Base-by-base conservation (phyloP, 1,140 invertebrate genomes). In the Brevipalpus yothersi region DNA sequence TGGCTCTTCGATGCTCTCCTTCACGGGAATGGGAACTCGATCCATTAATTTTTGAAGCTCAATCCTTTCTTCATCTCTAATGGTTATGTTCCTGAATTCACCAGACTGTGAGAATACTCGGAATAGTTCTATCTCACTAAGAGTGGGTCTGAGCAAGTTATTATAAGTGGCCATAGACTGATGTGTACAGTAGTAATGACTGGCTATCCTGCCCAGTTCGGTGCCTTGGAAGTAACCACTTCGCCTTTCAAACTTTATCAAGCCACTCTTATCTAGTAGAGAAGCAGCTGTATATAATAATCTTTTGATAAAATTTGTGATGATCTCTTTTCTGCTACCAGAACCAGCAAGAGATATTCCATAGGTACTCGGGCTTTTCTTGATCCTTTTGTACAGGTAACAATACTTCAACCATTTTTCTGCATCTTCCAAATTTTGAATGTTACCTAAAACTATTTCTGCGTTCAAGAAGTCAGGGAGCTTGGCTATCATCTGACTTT, bases 121-220 rank as follows among this genome's bases (percentile, higher is more conserved):
- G 70, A 99, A 96, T 5, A 98, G 72, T 71, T 99, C 95, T 63
- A 98, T 98, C 72, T 98, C 94, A 64, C 88, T 90, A 0, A 97
- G 75, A 1, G 89, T 96, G 45, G 91, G 89, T 71, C 98, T 97
- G 40, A 99, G 69, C 53, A 97, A 74, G 69, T 96, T 88, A 74
- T 96, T 96, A 71, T 97, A 99, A 0, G 87, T 89, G 59, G 84
- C 75, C 79, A 99, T 96, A 0, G 92, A 95, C 61, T 98, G 91
- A 69, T 90, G 82, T 0, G 92, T 94, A 65, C 91, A 91, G 72
- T 99, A 99, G 75, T 87, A 98, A 73, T 98, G 91, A 15, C 88
- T 94, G 9, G 93, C 89, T 67, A 99, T 99, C 54, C 94, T 78
- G 12, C 94, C 95, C 9, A 97, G 72, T 71, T 99, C 93, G 0